Conservation (phyloP, 2,888 invertebrate genomes). For the Altica lythri region DNA sequence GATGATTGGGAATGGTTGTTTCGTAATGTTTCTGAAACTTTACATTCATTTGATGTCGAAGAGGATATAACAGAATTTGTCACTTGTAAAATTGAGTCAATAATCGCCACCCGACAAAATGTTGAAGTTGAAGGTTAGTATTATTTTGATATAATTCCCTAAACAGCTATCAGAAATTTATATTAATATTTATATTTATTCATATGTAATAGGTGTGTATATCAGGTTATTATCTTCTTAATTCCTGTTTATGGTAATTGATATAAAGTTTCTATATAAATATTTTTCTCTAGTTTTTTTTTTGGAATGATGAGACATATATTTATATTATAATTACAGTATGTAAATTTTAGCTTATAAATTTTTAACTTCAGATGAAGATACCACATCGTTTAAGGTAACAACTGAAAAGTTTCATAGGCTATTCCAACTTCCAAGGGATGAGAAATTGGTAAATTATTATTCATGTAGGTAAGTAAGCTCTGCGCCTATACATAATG, state of each 20-base stretch:
- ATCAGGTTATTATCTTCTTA: no score
- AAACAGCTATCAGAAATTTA: neutral
- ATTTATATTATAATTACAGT: slow-evolving; percentile 20
- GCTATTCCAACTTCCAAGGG: slow-evolving; percentile 86
- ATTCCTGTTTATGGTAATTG: no score
- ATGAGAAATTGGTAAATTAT: slow-evolving; percentile 95
- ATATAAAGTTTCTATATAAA: no score
- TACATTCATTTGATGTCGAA: slow-evolving; percentile 90
- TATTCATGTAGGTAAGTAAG: slow-evolving; percentile 87
- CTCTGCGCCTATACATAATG: no score
- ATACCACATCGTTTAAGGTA: slow-evolving; percentile 76
- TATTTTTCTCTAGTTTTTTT: neutral
- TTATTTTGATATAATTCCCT: slow-evolving; percentile 6
- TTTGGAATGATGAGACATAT: neutral
- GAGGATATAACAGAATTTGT: slow-evolving; percentile 96
- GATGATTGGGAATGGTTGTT: slow-evolving; percentile 96
- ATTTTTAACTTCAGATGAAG: slow-evolving; percentile 70
- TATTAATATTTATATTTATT: no score
- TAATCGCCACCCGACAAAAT: slow-evolving; percentile 78
- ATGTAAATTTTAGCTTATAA: slow-evolving; percentile 41
- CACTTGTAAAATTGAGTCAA: slow-evolving; percentile 93
- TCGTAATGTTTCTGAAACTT: slow-evolving; percentile 79
- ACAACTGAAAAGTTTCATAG: slow-evolving; percentile 83
- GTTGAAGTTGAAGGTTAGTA: slow-evolving; percentile 61
- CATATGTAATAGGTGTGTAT: no score